Evolutionary conservation across 2,797 vertebrate species (phyloP), one percentile per base, ranked within the genome.

Genomic region (Apogon talboti): DNA sequence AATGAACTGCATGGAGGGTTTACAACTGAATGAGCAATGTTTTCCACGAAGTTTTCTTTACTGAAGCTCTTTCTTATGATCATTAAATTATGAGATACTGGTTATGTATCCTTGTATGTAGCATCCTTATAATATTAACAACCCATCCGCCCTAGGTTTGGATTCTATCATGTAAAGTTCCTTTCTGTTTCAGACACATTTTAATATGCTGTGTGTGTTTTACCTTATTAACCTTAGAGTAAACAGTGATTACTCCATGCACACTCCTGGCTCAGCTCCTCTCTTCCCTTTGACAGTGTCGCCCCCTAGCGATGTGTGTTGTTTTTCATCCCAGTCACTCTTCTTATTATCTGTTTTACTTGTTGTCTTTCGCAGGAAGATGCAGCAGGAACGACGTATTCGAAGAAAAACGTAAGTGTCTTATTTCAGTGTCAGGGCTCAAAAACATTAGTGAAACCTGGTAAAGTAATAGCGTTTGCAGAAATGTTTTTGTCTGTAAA

Each of bases 391-490:
- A 48, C 77, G 71, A 12, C 33, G 52, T 55, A 2, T 14, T 62
- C 11, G 87, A 82, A 47, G 93, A 93, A 63, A 94, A 89, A 93
- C 85, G 95, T 97, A 87, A 30, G 90, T 66, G 66, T 7, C 61
- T 49, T 0, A 30, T 43, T 66, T 35, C 4, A 6, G n/a, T 10
- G 0, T 50, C 21, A 24, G 21, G 5, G 21, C 5, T 24, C 5
- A 2, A 24, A 40, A 12, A 12, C 11, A 14, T 12, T 4, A 41
- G 11, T 41, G 11, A 14, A 14, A 41, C 2, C 11, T 35, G 30
- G n/a, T 13, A 35, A 28, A 51, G 18, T 48, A 21, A 24, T 14
- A n/a, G 42, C 19, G 21, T n/a, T n/a, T n/a, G n/a, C 11, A 21
- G 24, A 33, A n/a, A 35, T 9, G 43, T 18, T 6, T 8, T 2